These are phyloP conservation scores for Sycon ciliatum DNA, from an alignment of 37 sponge, comb jelly and placozoan genomes.

Conservation along the genomic window DNA sequence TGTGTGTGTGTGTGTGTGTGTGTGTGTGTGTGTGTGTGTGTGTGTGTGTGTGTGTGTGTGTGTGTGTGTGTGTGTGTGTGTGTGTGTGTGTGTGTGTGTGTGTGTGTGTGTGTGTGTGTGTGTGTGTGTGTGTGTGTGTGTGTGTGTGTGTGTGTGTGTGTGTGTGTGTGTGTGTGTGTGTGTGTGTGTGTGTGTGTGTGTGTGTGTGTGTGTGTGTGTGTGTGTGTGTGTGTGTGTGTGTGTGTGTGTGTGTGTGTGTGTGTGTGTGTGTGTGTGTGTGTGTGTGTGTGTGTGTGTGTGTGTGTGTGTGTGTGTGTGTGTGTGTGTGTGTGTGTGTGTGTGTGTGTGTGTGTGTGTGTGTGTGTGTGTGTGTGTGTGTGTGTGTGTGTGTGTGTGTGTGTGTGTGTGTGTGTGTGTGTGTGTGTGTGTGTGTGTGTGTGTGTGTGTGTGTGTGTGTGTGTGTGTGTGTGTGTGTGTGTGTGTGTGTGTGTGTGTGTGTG, in stretches of 20 bases:
- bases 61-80: conserved; percentile 16
- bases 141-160: conserved; percentile 2
- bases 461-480: conserved; percentile 5
- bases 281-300: conserved; percentile 1
- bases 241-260: conserved; percentile 21
- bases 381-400: conserved; percentile 1
- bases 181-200: conserved; percentile 16
- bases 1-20: conserved; percentile 5
- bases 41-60: conserved; percentile 5
- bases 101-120: conserved; percentile 10
- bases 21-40: neutral
- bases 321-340: conserved; percentile 5
- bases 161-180: conserved; percentile 34
- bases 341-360: neutral
- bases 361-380: conserved; percentile 5
- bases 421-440: neutral
- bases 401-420: conserved; percentile 1
- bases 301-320: conserved; percentile 5
- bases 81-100: conserved; percentile 17
- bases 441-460: conserved; percentile 5
- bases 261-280: conserved; percentile 17
- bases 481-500: neutral
- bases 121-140: neutral
- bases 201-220: conserved; percentile 5
- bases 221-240: conserved; percentile 11